These are phyloP conservation scores for Drosophila demipolita DNA, from an alignment of 2,888 invertebrate species.

Conservation along the genomic window DNA sequence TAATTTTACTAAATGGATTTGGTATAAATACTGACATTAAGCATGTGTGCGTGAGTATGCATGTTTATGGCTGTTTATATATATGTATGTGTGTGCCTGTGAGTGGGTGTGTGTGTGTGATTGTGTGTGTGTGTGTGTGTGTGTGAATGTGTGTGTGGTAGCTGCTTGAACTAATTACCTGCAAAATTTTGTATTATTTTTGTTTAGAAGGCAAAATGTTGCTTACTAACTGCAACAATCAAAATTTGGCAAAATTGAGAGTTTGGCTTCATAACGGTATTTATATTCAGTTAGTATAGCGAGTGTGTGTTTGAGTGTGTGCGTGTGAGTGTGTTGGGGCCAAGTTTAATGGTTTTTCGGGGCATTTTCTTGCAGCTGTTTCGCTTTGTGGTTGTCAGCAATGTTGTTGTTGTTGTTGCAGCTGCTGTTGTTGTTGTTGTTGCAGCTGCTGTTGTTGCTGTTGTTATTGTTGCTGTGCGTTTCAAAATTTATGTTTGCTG, in stretches of 20 bases:
- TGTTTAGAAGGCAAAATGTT: conserved; percentile 49
- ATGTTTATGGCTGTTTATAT: neutral
- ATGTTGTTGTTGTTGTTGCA: conserved; percentile 31
- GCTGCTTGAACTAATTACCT: conserved; percentile 79
- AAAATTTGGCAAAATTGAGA: conserved; percentile 66
- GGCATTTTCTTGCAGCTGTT: conserved; percentile 79
- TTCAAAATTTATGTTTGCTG: conserved; percentile 79
- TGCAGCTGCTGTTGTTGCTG: conserved; percentile 23
- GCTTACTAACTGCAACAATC: conserved; percentile 73
- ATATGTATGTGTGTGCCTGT: neutral
- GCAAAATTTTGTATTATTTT: conserved; percentile 64
- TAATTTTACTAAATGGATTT: conserved; percentile 81
- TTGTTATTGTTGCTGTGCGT: conserved; percentile 57
- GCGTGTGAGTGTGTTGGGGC: conserved; percentile 27
- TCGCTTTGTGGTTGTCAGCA: conserved; percentile 71
- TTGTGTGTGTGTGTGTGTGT: too few relatives aligned
- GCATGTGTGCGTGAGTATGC: conserved; percentile 32
- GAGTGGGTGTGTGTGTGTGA: neutral
- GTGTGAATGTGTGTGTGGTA: conserved; percentile 32
- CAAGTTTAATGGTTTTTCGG: conserved; percentile 77
- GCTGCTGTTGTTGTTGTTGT: conserved; percentile 13
- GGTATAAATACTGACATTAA: conserved; percentile 69
- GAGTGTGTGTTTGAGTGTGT: conserved; percentile 10
- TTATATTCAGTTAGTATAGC: conserved; percentile 35
- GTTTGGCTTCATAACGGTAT: conserved; percentile 43